Evolutionary conservation across 2,113 vertebrate genomes (phyloP), one percentile per base, ranked within the genome.

Genomic region (Solenodon paradoxus): DNA sequence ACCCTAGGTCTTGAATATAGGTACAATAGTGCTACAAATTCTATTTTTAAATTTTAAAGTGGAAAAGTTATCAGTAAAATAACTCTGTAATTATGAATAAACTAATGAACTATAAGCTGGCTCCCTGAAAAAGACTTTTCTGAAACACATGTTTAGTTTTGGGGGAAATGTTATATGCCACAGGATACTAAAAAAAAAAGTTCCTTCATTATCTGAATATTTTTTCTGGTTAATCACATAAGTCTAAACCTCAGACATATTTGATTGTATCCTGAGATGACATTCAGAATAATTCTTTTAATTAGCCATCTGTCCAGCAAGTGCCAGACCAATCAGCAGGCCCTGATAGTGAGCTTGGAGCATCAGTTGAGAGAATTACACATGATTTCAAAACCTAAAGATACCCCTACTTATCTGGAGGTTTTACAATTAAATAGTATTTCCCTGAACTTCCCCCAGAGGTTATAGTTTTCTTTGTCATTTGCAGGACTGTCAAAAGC

Each of bases 141-240:
- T 22, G 74, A 96, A 38, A 0, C 47, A 53, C 20, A 51, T 79
- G 28, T 10, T 80, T 5, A 6, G 10, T 42, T 85, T 81, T 49
- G 7, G 15, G 5, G 6, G 5, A 12, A 47, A 20, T 20, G 3
- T n/a, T 53, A 24, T 19, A 42, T 38, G 3, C 51, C 32, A 86
- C 42, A 80, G 13, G 5, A 94, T 6, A 35, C 35, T 88, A 0
- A 38, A 28, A 38, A 38, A 28, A 38, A 57, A 95, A 45, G 7
- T 75, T 4, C 7, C 79, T 94, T 84, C 47, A 69, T 42, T 42
- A 95, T 35, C 32, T 72, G 15, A 38, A 78, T 38, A 28, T 16
- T 83, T 78, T 22, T 88, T 13, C 8, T 75, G 8, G 57, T 9
- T 17, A 94, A 24, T 82, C 80, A 87, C 24, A 90, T 15, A 95